These are phyloP conservation scores for Amblyteles armatorius DNA, from an alignment of 2,888 invertebrate genomes.

Conservation along the genomic window DNA sequence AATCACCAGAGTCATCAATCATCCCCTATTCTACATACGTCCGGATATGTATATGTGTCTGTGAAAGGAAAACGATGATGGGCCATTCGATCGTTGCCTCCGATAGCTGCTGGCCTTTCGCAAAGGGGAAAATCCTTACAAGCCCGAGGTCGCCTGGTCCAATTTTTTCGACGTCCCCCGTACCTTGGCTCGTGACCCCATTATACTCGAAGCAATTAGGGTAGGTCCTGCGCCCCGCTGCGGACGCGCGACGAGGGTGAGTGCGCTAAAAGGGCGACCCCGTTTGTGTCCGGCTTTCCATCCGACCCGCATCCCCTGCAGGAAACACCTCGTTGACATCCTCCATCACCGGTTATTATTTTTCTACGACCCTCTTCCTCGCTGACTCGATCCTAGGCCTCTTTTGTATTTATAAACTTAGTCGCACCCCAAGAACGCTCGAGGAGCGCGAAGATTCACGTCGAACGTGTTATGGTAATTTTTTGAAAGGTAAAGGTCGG, in stretches of 20 bases:
- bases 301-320: constrained; percentile 60
- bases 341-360: constrained; percentile 35
- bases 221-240: constrained; percentile 67
- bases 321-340: constrained; percentile 53
- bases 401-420: constrained; percentile 6
- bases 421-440: not conserved
- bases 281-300: constrained; percentile 44
- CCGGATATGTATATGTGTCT: not conserved
- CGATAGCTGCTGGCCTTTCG: constrained; percentile 40
- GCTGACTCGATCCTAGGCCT: not conserved
- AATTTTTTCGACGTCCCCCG: constrained; percentile 28
- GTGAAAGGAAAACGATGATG: constrained; percentile 49
- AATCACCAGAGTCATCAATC: constrained; percentile 57
- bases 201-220: constrained; percentile 65
- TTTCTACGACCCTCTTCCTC: not conserved
- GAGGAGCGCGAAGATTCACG: not conserved
- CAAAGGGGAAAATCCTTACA: constrained; percentile 58
- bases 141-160: constrained; percentile 32
- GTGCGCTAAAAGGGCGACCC: constrained; percentile 56
- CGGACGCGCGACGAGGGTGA: constrained; percentile 48
- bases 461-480: constrained; percentile 40
- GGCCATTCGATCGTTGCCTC: constrained; percentile 32
- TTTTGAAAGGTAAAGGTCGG: constrained; percentile 32
- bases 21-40: constrained; percentile 1
- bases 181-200: constrained; percentile 65